Conservation (phyloP, 1,140 invertebrate genomes). For the Phymastichus coffea region DNA sequence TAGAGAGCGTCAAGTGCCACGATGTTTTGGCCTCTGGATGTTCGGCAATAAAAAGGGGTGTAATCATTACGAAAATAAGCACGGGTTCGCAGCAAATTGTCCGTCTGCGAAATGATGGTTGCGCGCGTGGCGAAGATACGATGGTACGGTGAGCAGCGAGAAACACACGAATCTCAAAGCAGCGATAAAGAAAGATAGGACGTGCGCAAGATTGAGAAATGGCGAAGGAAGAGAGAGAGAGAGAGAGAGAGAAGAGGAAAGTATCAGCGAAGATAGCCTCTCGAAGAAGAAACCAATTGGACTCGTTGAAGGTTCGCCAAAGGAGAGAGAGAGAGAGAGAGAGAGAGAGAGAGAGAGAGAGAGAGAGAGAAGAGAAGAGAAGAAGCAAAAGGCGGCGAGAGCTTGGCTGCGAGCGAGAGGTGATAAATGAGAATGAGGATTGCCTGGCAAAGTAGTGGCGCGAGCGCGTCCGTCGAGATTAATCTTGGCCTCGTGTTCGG, state of each 20-base stretch:
- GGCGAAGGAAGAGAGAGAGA: conserved; percentile 14
- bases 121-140: not conserved
- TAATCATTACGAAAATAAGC: no score
- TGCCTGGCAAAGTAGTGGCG: conserved; percentile 50
- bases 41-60: no score
- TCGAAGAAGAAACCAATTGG: conserved; percentile 28
- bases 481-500: no score
- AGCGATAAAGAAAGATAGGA: not conserved
- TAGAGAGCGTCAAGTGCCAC: no score
- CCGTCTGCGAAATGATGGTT: no score
- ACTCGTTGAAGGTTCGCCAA: conserved; percentile 24
- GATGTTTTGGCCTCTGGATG: no score
- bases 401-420: conserved; percentile 30
- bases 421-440: conserved; percentile 53
- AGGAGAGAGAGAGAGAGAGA: conserved; percentile 2
- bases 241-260: not conserved
- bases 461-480: no score
- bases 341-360: conserved; percentile 19
- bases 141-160: not conserved
- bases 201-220: conserved; percentile 15
- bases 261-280: not conserved
- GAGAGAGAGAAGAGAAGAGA: conserved; percentile 7
- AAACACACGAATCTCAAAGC: conserved; percentile 9
- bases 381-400: conserved; percentile 21
- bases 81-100: conserved; percentile 15